Evolutionary conservation across 1,140 invertebrate genomes (phyloP), one percentile per base, ranked within the genome.

Genomic region (Capitella teleta): DNA sequence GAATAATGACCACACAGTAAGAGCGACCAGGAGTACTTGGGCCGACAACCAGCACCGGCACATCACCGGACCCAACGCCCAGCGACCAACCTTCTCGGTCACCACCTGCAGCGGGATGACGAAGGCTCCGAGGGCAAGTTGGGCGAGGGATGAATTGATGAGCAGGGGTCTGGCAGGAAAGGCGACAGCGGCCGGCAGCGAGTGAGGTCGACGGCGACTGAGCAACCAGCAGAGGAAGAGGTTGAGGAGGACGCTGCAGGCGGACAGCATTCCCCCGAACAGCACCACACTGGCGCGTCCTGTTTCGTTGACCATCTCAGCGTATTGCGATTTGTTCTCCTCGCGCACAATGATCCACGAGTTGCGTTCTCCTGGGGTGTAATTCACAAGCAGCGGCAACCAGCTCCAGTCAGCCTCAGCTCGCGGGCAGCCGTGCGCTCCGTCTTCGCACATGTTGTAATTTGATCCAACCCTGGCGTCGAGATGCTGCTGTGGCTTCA

Each of bases 81-180:
- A 44, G 21, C 21, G 4, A 4, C 42, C 42, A 14, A 24, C 28
- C 16, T 25, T 21, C 16, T 44, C 42, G 16, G 42, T 25, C 16
- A 44, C 24, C 16, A 44, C 16, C 16, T 44, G n/a, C 42, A 44
- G 16, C 8, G 42, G 42, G 28, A 44, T 18, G 42, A 44, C 21
- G 6, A 44, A 21, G 16, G 4, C 16, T 4, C 14, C 10, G 12
- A 44, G 23, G 24, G 23, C 42, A 19, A 44, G 24, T 16, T 44
- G 42, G 24, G n/a, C 42, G 16, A 44, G 16, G 24, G 8, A 19
- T 8, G 24, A 44, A 16, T 44, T 44, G 16, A 44, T 25, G 21
- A 44, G 10, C 16, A 44, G 24, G 21, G 21, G 28, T 10, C 16
- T n/a, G 6, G 28, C 23, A 6, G 42, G 12, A 10, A 14, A 14